Conservation (phyloP, 1,140 invertebrate species). For the Eubasilissa regina region DNA sequence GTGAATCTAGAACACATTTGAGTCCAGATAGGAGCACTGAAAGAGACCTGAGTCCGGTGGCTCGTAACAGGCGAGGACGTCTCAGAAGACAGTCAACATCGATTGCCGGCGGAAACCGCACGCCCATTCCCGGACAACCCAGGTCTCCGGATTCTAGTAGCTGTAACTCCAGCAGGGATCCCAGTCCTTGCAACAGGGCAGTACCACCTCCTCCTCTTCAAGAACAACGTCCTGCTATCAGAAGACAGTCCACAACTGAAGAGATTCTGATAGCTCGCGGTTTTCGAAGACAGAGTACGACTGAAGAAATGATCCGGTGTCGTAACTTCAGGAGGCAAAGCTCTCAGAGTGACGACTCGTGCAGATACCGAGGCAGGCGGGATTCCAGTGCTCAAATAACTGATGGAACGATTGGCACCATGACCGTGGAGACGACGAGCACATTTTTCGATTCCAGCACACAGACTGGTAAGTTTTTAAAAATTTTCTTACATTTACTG, state of each 20-base stretch:
- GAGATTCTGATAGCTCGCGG: conserved; percentile 92
- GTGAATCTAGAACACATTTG: conserved; percentile 82
- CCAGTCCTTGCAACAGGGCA: conserved; percentile 79
- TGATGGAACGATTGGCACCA: conserved; percentile 92
- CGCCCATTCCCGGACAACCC: conserved; percentile 65
- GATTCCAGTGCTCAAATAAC: conserved; percentile 92
- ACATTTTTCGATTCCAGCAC: conserved; percentile 94
- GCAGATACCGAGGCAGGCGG: conserved; percentile 82
- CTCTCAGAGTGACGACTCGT: conserved; percentile 84
- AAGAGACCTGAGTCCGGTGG: conserved; percentile 81
- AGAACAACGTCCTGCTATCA: conserved; percentile 79
- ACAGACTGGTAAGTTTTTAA: conserved; percentile 85
- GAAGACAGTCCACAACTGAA: conserved; percentile 91
- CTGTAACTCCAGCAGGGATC: conserved; percentile 81
- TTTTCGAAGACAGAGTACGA: conserved; percentile 90
- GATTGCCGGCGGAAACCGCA: conserved; percentile 73
- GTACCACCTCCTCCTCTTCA: conserved; percentile 66
- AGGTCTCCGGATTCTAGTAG: conserved; percentile 84
- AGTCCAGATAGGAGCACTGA: conserved; percentile 85
- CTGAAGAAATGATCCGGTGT: conserved; percentile 93
- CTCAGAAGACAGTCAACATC: conserved; percentile 87
- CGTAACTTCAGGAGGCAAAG: conserved; percentile 88
- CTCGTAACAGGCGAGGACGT: conserved; percentile 75
- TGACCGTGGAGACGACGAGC: conserved; percentile 93
- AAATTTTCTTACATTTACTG: too few relatives aligned